phyloP scores from a whole-genome alignment of 2,888 invertebrate species.

The Oscheius myriophilus region DNA sequence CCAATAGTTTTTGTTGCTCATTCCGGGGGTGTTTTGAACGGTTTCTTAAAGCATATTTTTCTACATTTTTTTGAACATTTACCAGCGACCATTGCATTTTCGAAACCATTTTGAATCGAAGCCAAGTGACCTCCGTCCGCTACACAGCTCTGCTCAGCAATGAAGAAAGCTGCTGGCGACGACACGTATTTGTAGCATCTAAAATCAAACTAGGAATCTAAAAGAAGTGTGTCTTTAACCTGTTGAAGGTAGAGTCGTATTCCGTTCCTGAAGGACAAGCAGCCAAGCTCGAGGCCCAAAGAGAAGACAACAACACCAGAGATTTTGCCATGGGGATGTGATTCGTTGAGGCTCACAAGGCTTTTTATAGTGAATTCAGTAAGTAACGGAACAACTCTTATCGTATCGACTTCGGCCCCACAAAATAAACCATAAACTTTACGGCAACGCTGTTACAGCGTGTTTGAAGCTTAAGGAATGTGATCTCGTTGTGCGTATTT shows the following conservation, averaged over 20 bases:
- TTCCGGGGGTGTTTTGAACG: conserved; percentile 16
- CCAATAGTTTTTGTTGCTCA: conserved; percentile 17
- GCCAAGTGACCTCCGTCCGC: neutral
- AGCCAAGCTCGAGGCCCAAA: neutral
- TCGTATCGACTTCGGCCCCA: no score
- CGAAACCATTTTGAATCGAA: conserved; percentile 10
- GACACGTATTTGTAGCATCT: conserved; percentile 26
- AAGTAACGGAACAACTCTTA: no score
- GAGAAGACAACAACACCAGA: neutral
- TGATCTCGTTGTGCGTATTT: no score
- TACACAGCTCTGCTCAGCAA: neutral
- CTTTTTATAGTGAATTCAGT: no score
- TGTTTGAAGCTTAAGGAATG: no score
- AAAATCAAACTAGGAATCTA: neutral
- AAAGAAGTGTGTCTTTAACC: neutral
- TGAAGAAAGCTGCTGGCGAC: conserved; percentile 7
- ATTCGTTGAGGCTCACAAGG: no score
- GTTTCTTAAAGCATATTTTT: neutral
- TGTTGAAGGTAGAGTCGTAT: neutral
- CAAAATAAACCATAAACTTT: no score
- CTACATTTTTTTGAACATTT: no score
- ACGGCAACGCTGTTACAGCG: no score
- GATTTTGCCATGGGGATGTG: no score
- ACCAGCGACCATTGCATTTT: conserved; percentile 3
- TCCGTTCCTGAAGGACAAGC: neutral